Evolutionary conservation across 2,797 vertebrate genomes (phyloP).

Genomic region (Gallirallus australis): DNA sequence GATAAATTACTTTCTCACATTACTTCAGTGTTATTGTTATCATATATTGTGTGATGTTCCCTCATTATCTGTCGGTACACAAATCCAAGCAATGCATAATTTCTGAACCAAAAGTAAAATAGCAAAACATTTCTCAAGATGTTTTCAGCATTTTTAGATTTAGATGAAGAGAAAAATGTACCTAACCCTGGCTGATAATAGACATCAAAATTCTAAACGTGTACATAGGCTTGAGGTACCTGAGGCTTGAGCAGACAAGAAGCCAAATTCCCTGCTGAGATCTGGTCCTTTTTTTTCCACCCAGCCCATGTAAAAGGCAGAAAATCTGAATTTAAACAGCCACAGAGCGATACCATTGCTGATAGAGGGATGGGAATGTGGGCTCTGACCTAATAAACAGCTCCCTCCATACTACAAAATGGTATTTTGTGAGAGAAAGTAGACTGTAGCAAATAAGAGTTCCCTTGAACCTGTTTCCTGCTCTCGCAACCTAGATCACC

Average conservation of each 20-base stretch:
- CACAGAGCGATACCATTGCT: background rate
- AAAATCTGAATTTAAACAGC: background rate
- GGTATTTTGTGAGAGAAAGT: background rate
- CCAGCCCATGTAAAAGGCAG: background rate
- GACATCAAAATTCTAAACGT: slow-evolving; percentile 60
- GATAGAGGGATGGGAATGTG: background rate
- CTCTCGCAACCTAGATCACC: background rate
- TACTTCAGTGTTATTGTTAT: slow-evolving; percentile 73
- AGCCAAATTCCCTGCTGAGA: background rate
- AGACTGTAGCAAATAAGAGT: background rate
- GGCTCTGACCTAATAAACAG: background rate
- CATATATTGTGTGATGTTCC: slow-evolving; percentile 69
- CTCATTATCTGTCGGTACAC: slow-evolving; percentile 74
- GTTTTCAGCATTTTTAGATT: slow-evolving; percentile 68
- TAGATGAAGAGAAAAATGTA: slow-evolving; percentile 63
- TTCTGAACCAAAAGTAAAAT: slow-evolving; percentile 75
- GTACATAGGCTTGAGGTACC: background rate
- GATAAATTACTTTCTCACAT: slow-evolving; percentile 77
- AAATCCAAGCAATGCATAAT: slow-evolving; percentile 73
- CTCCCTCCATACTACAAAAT: background rate
- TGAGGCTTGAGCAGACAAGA: background rate
- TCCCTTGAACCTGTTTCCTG: background rate
- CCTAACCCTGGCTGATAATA: slow-evolving; percentile 20
- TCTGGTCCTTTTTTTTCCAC: background rate
- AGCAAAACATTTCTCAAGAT: slow-evolving; percentile 75